These are phyloP conservation scores for Drosophila robusta DNA, from an alignment of 2,888 invertebrate genomes.

Conservation along the genomic window DNA sequence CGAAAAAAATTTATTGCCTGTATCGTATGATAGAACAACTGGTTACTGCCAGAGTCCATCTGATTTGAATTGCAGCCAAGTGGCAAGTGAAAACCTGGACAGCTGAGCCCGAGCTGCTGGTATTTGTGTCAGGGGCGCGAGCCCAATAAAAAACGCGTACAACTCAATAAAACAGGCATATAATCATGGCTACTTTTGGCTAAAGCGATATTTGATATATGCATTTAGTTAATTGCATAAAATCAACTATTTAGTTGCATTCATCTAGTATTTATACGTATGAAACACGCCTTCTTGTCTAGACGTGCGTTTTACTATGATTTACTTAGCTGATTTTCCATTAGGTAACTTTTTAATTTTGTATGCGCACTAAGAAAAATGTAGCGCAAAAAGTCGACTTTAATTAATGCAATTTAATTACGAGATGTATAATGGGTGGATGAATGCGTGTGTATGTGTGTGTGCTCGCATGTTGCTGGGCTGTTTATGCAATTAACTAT, in stretches of 20 bases:
- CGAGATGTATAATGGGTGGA: constrained; percentile 15
- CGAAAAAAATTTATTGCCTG: constrained; percentile 28
- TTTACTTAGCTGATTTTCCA: constrained; percentile 32
- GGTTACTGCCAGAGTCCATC: constrained; percentile 22
- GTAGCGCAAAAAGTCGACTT: constrained; percentile 70
- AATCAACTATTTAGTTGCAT: constrained; percentile 26
- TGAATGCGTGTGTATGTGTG: constrained; percentile 21
- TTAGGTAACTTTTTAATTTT: constrained; percentile 60
- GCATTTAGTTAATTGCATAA: constrained; percentile 46
- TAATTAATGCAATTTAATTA: constrained; percentile 79
- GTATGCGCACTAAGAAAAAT: constrained; percentile 47
- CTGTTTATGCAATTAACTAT: constrained; percentile 69
- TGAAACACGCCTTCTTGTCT: constrained; percentile 15
- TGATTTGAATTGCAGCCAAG: constrained; percentile 31
- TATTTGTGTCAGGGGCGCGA: constrained; percentile 76
- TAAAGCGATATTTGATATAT: constrained; percentile 28
- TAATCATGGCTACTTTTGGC: constrained; percentile 52
- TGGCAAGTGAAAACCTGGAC: constrained; percentile 58
- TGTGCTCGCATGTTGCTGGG: constrained; percentile 39
- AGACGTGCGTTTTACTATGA: constrained; percentile 25
- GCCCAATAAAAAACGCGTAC: constrained; percentile 30
- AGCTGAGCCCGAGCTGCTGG: constrained; percentile 23
- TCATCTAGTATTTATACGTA: neutral
- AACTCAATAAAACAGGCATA: constrained; percentile 22
- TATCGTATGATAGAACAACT: constrained; percentile 35